phyloP scores from a whole-genome alignment of 2,113 vertebrate genomes.

The Paralichthys olivaceus region DNA sequence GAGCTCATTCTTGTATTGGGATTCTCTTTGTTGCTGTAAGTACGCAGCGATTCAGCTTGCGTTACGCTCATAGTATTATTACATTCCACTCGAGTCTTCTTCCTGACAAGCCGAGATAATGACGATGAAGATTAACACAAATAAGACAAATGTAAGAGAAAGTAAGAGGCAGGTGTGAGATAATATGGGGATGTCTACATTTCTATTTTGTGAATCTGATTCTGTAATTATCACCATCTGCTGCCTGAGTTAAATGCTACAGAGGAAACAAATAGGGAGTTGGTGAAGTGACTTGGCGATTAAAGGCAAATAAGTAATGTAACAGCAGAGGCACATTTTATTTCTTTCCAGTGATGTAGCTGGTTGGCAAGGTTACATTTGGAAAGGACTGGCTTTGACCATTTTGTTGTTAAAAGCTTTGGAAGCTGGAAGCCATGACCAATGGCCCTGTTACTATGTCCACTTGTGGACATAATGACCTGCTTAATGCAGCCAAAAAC shows the following conservation, averaged over 20 bases:
- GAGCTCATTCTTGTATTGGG: slow-evolving; percentile 42
- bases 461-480: not conserved
- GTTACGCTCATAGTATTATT: slow-evolving; percentile 43
- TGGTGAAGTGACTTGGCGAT: slow-evolving; percentile 32
- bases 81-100: slow-evolving; percentile 50
- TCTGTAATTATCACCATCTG: slow-evolving; percentile 66
- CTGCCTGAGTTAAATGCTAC: slow-evolving; percentile 11
- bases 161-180: slow-evolving; percentile 43
- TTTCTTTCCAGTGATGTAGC: slow-evolving; percentile 16
- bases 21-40: slow-evolving; percentile 52
- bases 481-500: not conserved
- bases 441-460: not conserved
- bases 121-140: slow-evolving; percentile 47
- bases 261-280: slow-evolving; percentile 27
- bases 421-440: not conserved
- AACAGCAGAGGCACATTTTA: slow-evolving; percentile 21
- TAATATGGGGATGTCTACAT: slow-evolving; percentile 18
- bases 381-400: slow-evolving; percentile 15
- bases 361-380: slow-evolving; percentile 19
- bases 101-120: slow-evolving; percentile 42
- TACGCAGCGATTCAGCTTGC: slow-evolving; percentile 33
- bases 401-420: not conserved
- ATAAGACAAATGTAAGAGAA: slow-evolving; percentile 45
- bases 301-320: slow-evolving; percentile 28
- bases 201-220: slow-evolving; percentile 49